Evolutionary conservation across 1,140 invertebrate species (phyloP), one percentile per base, ranked within the genome.

Genomic region (Pomacea maculata): DNA sequence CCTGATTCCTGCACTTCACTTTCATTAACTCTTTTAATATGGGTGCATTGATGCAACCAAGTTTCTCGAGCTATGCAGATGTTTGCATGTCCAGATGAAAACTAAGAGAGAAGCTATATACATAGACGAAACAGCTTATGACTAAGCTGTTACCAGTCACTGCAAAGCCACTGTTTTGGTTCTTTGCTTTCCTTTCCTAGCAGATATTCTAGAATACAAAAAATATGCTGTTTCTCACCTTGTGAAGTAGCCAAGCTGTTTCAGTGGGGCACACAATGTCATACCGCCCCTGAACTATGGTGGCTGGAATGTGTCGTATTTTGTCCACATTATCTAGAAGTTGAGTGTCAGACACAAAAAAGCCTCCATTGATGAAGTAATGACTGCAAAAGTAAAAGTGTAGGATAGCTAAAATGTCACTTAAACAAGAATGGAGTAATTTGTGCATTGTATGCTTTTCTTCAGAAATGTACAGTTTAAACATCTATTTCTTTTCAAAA

Each of bases 221-320:
- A 45, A 45, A 45, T 45, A 45, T 45, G 34, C 57, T 14, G 57
- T 61, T 61, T 17, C 52, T 64, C 82, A 90, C 88, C 86, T 88
- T 90, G 78, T 90, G 87, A 21, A 91, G 82, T 34, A 87, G 76
- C 90, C 90, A 91, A 6, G 90, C 90, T 81, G 89, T 88, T 52
- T 86, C 86, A 34, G 84, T 80, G 0, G 90, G 90, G 81, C 90
- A 91, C 17, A 91, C 87, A 14, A 91, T 82, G 78, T 91, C 90
- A 84, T 91, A 91, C 19, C 90, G 83, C 21, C 90, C 90, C 79
- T 91, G 90, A 52, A 91, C 81, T 67, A 91, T 90, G 15, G 88
- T 88, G 19, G 83, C 84, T 6, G 90, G 90, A 84, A 91, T 90
- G 79, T 90, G 85, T 21, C 86, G 82, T 17, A 91, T 89, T 73